Percentiles rank a stretch among this genome's conserved stretches.
Conservation (phyloP, 1,140 invertebrate genomes). For the Temnothorax longispinosus region DNA sequence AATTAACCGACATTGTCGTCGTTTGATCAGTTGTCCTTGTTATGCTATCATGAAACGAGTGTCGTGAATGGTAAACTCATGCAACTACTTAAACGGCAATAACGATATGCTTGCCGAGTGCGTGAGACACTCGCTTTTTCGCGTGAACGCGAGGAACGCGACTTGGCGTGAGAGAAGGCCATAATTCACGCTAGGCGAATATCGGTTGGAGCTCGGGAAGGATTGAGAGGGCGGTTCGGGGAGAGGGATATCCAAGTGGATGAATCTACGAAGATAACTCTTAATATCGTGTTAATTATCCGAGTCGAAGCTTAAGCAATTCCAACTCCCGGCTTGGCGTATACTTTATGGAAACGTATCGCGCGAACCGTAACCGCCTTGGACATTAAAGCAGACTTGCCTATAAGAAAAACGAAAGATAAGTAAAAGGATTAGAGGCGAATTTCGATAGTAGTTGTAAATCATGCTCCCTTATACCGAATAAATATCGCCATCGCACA, state of each 20-base stretch:
- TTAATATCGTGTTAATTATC: conserved; percentile 76
- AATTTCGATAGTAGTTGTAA: conserved; percentile 49
- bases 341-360: conserved; percentile 62
- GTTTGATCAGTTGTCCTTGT: conserved; percentile 10
- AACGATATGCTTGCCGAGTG: conserved; percentile 15
- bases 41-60: not conserved
- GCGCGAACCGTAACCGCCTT: conserved; percentile 23
- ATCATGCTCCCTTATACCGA: not conserved
- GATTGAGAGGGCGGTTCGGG: conserved; percentile 2
- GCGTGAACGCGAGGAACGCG: conserved; percentile 25
- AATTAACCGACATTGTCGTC: conserved; percentile 10
- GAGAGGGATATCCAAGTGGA: conserved; percentile 19
- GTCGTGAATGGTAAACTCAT: conserved; percentile 13
- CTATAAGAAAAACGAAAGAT: conserved; percentile 33
- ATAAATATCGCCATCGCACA: conserved; percentile 27
- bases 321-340: conserved; percentile 51
- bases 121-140: conserved; percentile 47
- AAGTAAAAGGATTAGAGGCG: conserved; percentile 17
- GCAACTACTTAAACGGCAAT: conserved; percentile 31
- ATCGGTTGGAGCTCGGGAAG: conserved; percentile 33
- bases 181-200: conserved; percentile 72
- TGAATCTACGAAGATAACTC: conserved; percentile 71
- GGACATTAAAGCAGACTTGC: conserved; percentile 19
- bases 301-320: conserved; percentile 59
- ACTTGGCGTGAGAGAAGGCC: conserved; percentile 65